These are phyloP conservation scores for Salarias fasciatus DNA, from an alignment of 2,797 vertebrate species.

Conservation along the genomic window DNA sequence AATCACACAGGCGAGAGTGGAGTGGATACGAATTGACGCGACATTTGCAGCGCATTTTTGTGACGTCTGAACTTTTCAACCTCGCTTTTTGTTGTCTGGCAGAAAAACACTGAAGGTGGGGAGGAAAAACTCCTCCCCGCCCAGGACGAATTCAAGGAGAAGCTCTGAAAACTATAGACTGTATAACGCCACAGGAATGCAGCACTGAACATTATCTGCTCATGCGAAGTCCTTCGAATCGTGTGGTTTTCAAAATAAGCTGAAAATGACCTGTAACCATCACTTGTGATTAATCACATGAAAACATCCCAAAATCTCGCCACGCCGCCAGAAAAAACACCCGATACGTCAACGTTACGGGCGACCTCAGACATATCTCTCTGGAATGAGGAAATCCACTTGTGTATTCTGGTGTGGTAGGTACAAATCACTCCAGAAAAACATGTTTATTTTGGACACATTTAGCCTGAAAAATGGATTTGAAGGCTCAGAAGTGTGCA, in stretches of 20 bases:
- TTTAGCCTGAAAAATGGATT: slow-evolving; percentile 36
- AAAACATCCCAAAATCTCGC: slow-evolving; percentile 29
- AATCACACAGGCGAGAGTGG: not conserved
- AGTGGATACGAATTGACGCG: slow-evolving; percentile 29
- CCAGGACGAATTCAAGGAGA: slow-evolving; percentile 42
- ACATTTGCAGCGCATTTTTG: slow-evolving; percentile 34
- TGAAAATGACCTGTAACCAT: slow-evolving; percentile 62
- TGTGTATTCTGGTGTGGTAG: slow-evolving; percentile 35
- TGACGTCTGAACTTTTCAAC: slow-evolving; percentile 65
- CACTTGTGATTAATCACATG: slow-evolving; percentile 56
- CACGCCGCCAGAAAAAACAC: slow-evolving; percentile 45
- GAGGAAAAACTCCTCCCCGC: slow-evolving; percentile 35
- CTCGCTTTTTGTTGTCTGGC: slow-evolving; percentile 41
- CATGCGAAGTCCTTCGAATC: slow-evolving; percentile 49
- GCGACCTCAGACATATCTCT: slow-evolving; percentile 36
- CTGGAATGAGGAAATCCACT: slow-evolving; percentile 40
- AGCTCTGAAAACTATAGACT: slow-evolving; percentile 52
- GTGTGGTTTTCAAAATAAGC: slow-evolving; percentile 47
- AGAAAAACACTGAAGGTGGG: slow-evolving; percentile 48
- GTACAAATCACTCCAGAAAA: slow-evolving; percentile 40
- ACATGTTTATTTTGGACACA: slow-evolving; percentile 48
- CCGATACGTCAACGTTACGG: slow-evolving; percentile 37
- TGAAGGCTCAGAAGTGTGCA: slow-evolving; percentile 17
- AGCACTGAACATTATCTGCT: slow-evolving; percentile 56
- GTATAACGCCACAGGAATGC: slow-evolving; percentile 57